Evolutionary conservation across 35 echinoderm and acorn worm genomes (phyloP).

Genomic region (Lytechinus pictus): DNA sequence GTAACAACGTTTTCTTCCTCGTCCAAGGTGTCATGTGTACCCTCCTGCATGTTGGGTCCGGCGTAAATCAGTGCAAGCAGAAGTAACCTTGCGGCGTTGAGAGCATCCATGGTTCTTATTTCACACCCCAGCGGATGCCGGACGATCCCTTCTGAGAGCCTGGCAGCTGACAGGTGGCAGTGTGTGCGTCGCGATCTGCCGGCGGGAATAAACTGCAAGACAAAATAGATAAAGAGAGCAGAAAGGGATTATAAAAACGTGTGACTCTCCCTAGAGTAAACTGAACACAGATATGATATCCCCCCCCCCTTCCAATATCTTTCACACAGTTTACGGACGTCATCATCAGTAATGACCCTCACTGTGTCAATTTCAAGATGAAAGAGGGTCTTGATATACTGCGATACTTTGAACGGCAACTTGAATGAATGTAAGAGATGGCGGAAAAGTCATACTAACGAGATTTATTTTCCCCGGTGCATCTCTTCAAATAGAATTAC

Average conservation of each 20-base stretch:
- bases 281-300: background rate
- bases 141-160: background rate
- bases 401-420: background rate
- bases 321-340: background rate
- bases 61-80: constrained; percentile 42
- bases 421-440: background rate
- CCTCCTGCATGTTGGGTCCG: background rate
- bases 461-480: background rate
- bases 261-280: background rate
- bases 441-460: background rate
- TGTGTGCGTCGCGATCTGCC: background rate
- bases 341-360: background rate
- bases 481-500: background rate
- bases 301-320: background rate
- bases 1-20: background rate
- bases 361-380: background rate
- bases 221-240: background rate
- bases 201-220: background rate
- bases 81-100: constrained; percentile 25
- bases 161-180: constrained; percentile 31
- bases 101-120: background rate
- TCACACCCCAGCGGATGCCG: background rate
- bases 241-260: background rate
- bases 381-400: background rate
- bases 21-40: background rate